phyloP scores from a whole-genome alignment of 64 coral and sea anemone species.

The Montipora sp. region DNA sequence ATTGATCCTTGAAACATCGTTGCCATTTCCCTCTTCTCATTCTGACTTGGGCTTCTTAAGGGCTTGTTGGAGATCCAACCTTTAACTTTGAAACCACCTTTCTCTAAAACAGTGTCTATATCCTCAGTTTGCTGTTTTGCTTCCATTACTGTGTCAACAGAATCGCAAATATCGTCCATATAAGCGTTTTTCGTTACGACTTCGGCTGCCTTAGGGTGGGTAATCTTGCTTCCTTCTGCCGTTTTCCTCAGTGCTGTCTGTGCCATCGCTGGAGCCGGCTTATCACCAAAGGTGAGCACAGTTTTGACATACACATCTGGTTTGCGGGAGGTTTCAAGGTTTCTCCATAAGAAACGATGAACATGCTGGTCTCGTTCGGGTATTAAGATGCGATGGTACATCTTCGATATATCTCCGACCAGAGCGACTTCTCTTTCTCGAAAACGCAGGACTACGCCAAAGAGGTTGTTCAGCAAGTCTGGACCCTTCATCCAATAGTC shows the following conservation, averaged over 20 bases:
- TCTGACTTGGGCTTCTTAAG: not conserved
- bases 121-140: slow-evolving; percentile 1
- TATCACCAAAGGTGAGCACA: not conserved
- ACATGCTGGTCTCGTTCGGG: slow-evolving; percentile 57
- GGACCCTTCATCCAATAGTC: no score
- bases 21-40: not conserved
- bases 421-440: no score
- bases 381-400: slow-evolving; percentile 66
- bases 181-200: not conserved
- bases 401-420: slow-evolving; percentile 48
- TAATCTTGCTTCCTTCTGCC: not conserved
- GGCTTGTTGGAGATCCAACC: slow-evolving; percentile 25
- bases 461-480: no score
- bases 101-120: slow-evolving; percentile 28
- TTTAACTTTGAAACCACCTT: slow-evolving; percentile 11
- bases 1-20: not conserved
- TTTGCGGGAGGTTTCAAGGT: not conserved
- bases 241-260: not conserved
- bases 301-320: slow-evolving; percentile 25
- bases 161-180: slow-evolving; percentile 22
- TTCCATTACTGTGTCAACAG: not conserved
- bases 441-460: no score
- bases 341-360: slow-evolving; percentile 31
- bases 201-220: slow-evolving; percentile 2
- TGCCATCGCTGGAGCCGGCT: not conserved